phyloP scores from a whole-genome alignment of 2,888 invertebrate species.

The Chloroclysta siterata region DNA sequence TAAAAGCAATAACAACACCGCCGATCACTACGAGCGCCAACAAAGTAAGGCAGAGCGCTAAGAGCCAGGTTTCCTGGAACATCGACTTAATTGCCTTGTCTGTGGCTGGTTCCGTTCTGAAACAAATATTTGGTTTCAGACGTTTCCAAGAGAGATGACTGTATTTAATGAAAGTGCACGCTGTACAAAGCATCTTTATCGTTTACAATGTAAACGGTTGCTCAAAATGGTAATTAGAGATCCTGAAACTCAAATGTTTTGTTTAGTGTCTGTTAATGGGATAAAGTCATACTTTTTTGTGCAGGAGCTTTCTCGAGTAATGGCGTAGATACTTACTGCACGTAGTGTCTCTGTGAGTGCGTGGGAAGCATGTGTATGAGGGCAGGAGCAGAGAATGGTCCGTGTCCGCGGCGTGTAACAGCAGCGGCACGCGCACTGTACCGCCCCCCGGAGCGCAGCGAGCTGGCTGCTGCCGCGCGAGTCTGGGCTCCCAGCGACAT shows the following conservation, averaged over 20 bases:
- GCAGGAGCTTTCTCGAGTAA: neutral
- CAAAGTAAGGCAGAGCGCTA: conserved; percentile 73
- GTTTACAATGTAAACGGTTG: neutral
- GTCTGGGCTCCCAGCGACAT: conserved; percentile 95
- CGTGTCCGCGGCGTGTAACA: conserved; percentile 93
- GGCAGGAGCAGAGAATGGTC: conserved; percentile 93
- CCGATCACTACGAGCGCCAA: conserved; percentile 71
- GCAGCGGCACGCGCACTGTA: conserved; percentile 97
- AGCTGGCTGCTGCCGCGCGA: conserved; percentile 94
- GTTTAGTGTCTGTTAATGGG: neutral
- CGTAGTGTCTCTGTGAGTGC: conserved; percentile 77
- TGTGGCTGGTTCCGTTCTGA: conserved; percentile 79
- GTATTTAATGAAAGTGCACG: conserved; percentile 1
- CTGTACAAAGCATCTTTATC: neutral
- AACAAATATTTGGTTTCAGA: conserved; percentile 51
- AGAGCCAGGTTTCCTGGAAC: conserved; percentile 81
- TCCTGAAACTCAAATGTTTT: neutral
- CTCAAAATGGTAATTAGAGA: neutral
- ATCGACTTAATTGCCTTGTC: conserved; percentile 78
- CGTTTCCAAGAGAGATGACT: conserved; percentile 5
- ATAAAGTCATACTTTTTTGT: neutral
- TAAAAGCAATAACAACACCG: conserved; percentile 70
- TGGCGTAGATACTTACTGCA: conserved; percentile 58
- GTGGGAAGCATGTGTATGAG: conserved; percentile 89
- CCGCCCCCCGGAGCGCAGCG: conserved; percentile 92